phyloP scores from a whole-genome alignment of 2,888 invertebrate species.

The Cephus sareptanus region DNA sequence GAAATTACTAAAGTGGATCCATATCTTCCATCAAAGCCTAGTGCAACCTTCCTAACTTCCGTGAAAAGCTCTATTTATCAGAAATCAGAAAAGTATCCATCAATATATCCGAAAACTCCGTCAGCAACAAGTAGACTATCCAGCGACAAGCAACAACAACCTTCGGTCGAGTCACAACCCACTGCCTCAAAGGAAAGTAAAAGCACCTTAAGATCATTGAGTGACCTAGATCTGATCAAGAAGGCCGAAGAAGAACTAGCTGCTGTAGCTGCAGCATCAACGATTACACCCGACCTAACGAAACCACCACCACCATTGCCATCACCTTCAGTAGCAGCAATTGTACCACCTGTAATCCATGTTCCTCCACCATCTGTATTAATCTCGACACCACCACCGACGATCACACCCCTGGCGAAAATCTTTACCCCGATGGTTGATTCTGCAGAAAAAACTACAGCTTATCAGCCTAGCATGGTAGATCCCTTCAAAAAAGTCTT shows the following conservation, averaged over 20 bases:
- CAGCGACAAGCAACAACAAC: neutral
- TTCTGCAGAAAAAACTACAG: slow-evolving; percentile 26
- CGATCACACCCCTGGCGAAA: slow-evolving; percentile 17
- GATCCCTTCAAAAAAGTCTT: slow-evolving; percentile 36
- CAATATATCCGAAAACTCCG: slow-evolving; percentile 25
- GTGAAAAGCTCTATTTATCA: slow-evolving; percentile 44
- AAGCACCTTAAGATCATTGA: slow-evolving; percentile 68
- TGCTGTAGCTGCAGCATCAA: slow-evolving; percentile 52
- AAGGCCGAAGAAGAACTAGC: slow-evolving; percentile 72
- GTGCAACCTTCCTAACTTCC: slow-evolving; percentile 58
- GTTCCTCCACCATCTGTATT: slow-evolving; percentile 28
- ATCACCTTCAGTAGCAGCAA: slow-evolving; percentile 1
- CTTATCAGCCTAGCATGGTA: neutral
- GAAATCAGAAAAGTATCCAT: slow-evolving; percentile 45
- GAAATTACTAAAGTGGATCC: slow-evolving; percentile 59
- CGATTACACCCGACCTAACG: slow-evolving; percentile 14
- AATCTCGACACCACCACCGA: slow-evolving; percentile 1
- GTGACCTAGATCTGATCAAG: slow-evolving; percentile 70
- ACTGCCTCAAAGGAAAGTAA: slow-evolving; percentile 41
- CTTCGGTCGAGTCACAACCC: slow-evolving; percentile 25
- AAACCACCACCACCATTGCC: slow-evolving; percentile 15
- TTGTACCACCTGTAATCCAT: slow-evolving; percentile 12
- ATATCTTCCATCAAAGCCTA: slow-evolving; percentile 60
- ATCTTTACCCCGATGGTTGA: slow-evolving; percentile 3
- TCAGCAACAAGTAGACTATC: neutral